Evolutionary conservation across 2,797 vertebrate species (phyloP), one percentile per base, ranked within the genome.

Genomic region (Adrianichthys oophorus): DNA sequence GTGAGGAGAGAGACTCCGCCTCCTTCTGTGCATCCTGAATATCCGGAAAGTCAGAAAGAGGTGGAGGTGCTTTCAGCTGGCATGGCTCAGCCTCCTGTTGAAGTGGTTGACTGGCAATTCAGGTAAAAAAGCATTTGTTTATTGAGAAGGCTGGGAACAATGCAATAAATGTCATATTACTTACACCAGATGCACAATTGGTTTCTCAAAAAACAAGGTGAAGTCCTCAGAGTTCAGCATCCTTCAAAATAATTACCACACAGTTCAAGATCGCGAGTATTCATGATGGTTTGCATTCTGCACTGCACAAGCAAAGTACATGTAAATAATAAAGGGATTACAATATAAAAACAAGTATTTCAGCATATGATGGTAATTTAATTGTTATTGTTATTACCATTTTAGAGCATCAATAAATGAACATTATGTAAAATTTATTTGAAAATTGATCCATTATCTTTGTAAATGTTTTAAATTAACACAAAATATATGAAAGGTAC

Each of bases 141-240:
- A 62, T 15, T 13, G 26, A 26, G 13, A 41, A 26, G 19, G 37
- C 17, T 1, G 41, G 2, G 3, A 8, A 14, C 17, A 15, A 49
- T 44, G 44, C 57, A 4, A 26, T 19, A 0, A 12, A 53, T 55
- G 18, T 44, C 1, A 56, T 60, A 52, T 49, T 79, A 92, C 90
- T 93, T 92, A 98, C 96, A 92, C 91, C 92, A 91, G 87, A 54
- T 83, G 84, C 70, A 88, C 74, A 72, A 85, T 52, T 42, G 93
- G 91, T 81, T 90, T 93, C 78, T 95, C 92, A 85, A 93, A 96
- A 93, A 96, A 95, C 52, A 93, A 85, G n/a, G 75, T 55, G 67
- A 57, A 63, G 40, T 94, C 90, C 59, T 88, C 82, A 41, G 92
- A 85, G 58, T 83, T 88, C 54, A 89, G 68, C 95, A 96, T 97